phyloP scores from a whole-genome alignment of 1,140 invertebrate genomes.

The Liolophura sinensis region DNA sequence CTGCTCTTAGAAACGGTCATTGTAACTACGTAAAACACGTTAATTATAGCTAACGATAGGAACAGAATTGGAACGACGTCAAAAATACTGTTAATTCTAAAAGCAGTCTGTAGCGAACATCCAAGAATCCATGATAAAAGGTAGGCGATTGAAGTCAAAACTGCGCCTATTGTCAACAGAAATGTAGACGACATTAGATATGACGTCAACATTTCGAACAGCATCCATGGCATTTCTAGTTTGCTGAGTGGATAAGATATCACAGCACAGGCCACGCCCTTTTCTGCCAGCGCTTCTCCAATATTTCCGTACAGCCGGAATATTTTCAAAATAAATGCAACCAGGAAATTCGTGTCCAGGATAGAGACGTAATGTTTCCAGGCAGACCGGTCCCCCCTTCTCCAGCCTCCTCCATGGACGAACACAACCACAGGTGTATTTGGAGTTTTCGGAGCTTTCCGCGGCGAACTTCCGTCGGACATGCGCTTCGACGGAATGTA shows the following conservation, averaged over 20 bases:
- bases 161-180: background rate
- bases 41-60: no score
- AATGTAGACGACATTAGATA: constrained; percentile 12
- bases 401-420: constrained; percentile 31
- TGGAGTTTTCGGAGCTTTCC: background rate
- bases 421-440: constrained; percentile 21
- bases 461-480: no score
- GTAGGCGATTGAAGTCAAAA: constrained; percentile 1
- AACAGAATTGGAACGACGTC: no score
- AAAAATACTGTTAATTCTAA: no score
- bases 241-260: constrained; percentile 22
- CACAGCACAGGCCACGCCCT: constrained; percentile 21
- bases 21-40: no score
- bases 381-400: constrained; percentile 20
- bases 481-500: no score
- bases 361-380: constrained; percentile 23
- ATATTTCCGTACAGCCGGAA: constrained; percentile 19
- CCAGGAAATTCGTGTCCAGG: constrained; percentile 21
- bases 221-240: background rate
- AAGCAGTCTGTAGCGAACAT: no score
- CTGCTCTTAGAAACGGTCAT: no score
- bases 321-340: constrained; percentile 12
- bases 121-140: no score
- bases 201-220: constrained; percentile 13
- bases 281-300: constrained; percentile 16